These are phyloP conservation scores for Corella eumyota DNA, from an alignment of 23 tunicate species.

Conservation along the genomic window DNA sequence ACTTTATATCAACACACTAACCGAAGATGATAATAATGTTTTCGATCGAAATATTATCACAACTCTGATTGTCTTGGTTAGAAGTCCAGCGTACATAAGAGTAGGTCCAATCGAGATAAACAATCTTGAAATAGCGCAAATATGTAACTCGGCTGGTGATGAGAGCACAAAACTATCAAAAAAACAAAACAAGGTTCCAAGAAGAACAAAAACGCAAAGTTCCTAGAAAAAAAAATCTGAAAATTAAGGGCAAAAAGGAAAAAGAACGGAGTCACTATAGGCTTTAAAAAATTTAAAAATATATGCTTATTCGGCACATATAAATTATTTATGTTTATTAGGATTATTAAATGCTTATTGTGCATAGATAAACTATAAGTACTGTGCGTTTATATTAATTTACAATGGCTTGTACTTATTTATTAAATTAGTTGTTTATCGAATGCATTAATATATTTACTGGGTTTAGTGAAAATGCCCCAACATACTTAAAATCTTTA, in stretches of 20 bases:
- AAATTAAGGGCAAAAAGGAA: background rate
- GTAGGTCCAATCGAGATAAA: conserved; percentile 47
- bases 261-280: background rate
- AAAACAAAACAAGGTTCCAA: conserved; percentile 28
- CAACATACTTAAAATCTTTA: too few species aligned
- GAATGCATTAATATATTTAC: too few species aligned
- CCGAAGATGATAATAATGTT: conserved; percentile 6
- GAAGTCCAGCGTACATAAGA: conserved; percentile 38
- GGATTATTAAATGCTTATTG: too few species aligned
- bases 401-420: too few species aligned
- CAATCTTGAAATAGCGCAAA: conserved; percentile 26
- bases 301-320: too few species aligned
- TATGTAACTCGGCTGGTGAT: conserved; percentile 8
- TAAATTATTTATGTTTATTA: too few species aligned
- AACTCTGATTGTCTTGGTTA: conserved; percentile 54
- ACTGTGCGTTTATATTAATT: too few species aligned
- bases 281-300: background rate
- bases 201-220: conserved; percentile 34
- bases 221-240: conserved; percentile 24
- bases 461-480: too few species aligned
- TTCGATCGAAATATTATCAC: conserved; percentile 43
- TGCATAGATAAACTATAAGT: too few species aligned
- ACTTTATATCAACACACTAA: background rate
- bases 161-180: conserved; percentile 14
- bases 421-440: too few species aligned